A percentile compares a stretch with the other conserved stretches of the same genome.
Evolutionary conservation across 2,113 vertebrate species (phyloP).

Genomic region (Podocnemis expansa): DNA sequence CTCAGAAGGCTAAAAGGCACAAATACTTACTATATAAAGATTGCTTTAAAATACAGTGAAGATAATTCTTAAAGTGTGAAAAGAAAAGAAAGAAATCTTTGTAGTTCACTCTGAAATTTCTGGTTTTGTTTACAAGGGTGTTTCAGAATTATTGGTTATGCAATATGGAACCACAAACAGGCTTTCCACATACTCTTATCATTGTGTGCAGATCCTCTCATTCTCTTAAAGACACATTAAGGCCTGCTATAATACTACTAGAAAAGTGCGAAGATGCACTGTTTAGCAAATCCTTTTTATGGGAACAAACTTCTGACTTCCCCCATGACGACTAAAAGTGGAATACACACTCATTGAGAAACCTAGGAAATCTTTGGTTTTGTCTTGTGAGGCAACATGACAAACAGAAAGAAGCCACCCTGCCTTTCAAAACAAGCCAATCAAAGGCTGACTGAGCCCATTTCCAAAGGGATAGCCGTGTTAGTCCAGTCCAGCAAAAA

Average conservation of each 20-base stretch:
- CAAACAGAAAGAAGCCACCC: no score
- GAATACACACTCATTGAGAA: background rate
- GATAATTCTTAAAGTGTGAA: background rate
- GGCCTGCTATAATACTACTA: background rate
- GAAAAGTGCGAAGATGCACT: background rate
- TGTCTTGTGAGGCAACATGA: no score
- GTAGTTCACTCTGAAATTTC: conserved; percentile 22
- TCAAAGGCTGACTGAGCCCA: no score
- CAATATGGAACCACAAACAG: background rate
- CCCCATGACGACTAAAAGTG: background rate
- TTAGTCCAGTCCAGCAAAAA: no score
- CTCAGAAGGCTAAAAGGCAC: background rate
- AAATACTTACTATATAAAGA: background rate
- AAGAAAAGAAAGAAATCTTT: background rate
- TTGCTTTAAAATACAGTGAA: background rate
- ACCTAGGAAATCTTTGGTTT: background rate
- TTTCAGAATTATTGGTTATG: background rate
- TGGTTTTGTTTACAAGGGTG: background rate
- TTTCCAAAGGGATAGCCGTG: no score
- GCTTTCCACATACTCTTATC: background rate
- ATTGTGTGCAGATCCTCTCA: background rate
- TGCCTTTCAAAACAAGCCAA: no score
- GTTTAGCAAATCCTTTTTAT: background rate
- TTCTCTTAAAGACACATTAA: background rate
- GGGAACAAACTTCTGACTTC: background rate